These are phyloP conservation scores for Microcebus tavaratra DNA, from an alignment of 2,113 vertebrate genomes.

Conservation along the genomic window DNA sequence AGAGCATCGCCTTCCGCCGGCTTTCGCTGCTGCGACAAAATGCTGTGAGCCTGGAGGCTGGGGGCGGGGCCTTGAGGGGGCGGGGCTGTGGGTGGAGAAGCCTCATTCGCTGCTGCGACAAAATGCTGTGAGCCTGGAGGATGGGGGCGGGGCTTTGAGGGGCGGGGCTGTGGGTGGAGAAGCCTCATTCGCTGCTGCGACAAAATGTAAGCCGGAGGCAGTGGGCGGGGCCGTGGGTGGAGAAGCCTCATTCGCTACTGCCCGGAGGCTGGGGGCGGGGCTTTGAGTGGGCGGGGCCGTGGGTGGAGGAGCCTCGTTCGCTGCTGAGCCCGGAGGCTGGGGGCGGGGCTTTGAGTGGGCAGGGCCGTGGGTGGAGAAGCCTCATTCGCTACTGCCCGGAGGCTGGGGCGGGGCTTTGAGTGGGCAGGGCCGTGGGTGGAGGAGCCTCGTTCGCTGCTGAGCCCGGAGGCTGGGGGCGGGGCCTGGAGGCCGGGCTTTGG, in stretches of 20 bases:
- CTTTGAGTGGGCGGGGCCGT: neutral
- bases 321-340: constrained; percentile 34
- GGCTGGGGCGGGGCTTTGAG: fast-evolving
- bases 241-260: too few species aligned
- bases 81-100: neutral
- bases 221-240: neutral
- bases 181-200: neutral
- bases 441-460: too few species aligned
- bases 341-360: fast-evolving
- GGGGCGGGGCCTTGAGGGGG: fast-evolving
- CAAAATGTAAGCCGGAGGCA: too few species aligned
- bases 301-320: too few species aligned
- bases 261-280: neutral
- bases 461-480: neutral
- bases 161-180: neutral
- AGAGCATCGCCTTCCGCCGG: constrained; percentile 92
- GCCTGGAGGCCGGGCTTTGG: fast-evolving
- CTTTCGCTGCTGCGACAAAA: constrained; percentile 93
- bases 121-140: too few species aligned
- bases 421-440: neutral
- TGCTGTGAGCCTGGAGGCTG: constrained; percentile 83
- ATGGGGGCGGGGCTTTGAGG: fast-evolving
- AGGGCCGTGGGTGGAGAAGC: neutral
- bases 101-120: too few species aligned
- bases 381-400: neutral